Conservation (phyloP, 1,140 invertebrate species). For the Pseudomyrmex concolor region DNA sequence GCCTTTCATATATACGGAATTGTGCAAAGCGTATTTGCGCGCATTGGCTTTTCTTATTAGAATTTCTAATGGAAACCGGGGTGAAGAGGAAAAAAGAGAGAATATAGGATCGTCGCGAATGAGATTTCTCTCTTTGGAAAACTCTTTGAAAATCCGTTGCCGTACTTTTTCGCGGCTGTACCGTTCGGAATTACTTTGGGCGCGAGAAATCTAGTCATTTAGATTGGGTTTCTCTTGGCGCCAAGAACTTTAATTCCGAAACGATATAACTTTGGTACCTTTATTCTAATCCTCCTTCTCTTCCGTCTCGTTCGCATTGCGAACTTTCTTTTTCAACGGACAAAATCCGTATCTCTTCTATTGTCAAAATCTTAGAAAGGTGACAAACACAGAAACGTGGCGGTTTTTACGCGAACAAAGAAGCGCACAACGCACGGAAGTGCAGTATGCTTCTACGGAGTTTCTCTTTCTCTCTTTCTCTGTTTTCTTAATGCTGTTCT, state of each 20-base stretch:
- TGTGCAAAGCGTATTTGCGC: not conserved
- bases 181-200: not conserved
- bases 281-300: too few relatives aligned
- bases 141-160: not conserved
- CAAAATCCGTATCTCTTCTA: not conserved
- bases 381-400: not conserved
- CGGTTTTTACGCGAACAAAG: conserved; percentile 3
- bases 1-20: not conserved
- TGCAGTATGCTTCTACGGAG: conserved; percentile 36
- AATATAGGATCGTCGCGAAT: not conserved
- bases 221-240: not conserved
- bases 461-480: conserved; percentile 38
- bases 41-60: not conserved
- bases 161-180: not conserved
- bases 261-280: too few relatives aligned
- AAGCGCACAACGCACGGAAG: conserved; percentile 3
- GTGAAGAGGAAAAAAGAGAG: too few relatives aligned
- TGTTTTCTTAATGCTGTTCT: conserved; percentile 29
- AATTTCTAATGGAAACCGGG: not conserved
- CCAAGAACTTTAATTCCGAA: not conserved
- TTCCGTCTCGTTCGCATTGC: too few relatives aligned
- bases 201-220: not conserved
- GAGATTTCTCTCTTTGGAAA: not conserved
- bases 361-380: not conserved
- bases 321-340: not conserved